Evolutionary conservation across 2,888 invertebrate species (phyloP).

Genomic region (Formica aserva): DNA sequence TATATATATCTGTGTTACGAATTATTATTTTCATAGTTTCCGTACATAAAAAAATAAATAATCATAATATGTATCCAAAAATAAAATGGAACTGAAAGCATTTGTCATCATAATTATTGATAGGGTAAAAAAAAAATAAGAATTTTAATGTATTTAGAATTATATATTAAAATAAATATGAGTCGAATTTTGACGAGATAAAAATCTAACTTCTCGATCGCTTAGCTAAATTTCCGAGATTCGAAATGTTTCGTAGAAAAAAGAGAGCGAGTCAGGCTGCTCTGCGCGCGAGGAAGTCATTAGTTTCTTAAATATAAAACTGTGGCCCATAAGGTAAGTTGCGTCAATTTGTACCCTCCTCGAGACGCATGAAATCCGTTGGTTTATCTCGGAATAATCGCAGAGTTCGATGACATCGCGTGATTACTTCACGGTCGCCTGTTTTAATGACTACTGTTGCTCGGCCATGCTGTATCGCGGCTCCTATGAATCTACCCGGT

Average conservation of each 20-base stretch:
- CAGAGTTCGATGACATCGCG: conserved; percentile 60
- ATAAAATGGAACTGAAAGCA: background rate
- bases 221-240: background rate
- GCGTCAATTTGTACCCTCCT: conserved; percentile 47
- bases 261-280: background rate
- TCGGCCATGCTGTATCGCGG: conserved; percentile 16
- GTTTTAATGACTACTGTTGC: conserved; percentile 55
- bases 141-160: conserved; percentile 9
- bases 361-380: conserved; percentile 48
- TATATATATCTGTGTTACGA: background rate
- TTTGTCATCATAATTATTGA: background rate
- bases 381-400: conserved; percentile 55
- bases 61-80: background rate
- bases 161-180: background rate
- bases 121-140: background rate
- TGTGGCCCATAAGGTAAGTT: conserved; percentile 38
- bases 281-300: conserved; percentile 34
- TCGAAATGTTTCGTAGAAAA: background rate
- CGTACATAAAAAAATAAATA: background rate
- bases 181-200: too few relatives aligned
- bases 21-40: background rate
- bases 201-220: background rate
- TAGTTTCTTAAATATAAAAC: conserved; percentile 52
- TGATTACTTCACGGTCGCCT: conserved; percentile 60
- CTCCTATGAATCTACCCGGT: conserved; percentile 34